A percentile compares a stretch with the other conserved stretches of the same genome.
Evolutionary conservation across 2,113 vertebrate genomes (phyloP).

Genomic region (Redunca redunca): DNA sequence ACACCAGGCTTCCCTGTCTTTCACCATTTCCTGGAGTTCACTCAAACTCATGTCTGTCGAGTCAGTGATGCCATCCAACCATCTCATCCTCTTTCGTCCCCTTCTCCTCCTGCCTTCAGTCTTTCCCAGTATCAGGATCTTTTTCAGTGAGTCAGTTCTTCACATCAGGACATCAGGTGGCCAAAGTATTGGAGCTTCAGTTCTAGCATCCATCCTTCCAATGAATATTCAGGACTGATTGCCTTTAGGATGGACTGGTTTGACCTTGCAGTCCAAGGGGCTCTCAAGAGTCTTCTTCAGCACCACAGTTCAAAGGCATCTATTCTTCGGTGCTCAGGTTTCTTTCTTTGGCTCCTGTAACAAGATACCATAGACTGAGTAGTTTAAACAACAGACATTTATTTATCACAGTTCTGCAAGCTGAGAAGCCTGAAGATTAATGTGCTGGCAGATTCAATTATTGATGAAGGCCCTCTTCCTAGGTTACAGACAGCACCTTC

Average conservation of each 20-base stretch:
- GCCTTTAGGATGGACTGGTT: background rate
- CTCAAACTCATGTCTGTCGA: background rate
- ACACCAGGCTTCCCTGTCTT: background rate
- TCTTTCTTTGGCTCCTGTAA: background rate
- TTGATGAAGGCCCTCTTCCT: background rate
- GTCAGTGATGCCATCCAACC: background rate
- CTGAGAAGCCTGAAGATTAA: background rate
- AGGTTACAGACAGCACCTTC: background rate
- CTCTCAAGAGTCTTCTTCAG: background rate
- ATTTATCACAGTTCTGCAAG: background rate
- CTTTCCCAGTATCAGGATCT: background rate
- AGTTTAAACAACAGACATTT: background rate
- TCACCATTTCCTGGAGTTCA: background rate
- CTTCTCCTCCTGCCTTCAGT: background rate
- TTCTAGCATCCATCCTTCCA: background rate
- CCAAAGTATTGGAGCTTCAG: background rate
- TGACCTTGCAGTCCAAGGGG: background rate
- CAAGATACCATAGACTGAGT: background rate
- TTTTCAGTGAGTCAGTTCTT: background rate
- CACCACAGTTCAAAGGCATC: background rate
- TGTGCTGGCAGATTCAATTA: background rate
- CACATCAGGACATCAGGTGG: background rate
- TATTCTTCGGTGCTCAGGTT: background rate
- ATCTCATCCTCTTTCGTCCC: background rate
- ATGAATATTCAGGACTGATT: background rate